Base-by-base conservation (phyloP, 2,888 invertebrate genomes). In the Idaea aversata region DNA sequence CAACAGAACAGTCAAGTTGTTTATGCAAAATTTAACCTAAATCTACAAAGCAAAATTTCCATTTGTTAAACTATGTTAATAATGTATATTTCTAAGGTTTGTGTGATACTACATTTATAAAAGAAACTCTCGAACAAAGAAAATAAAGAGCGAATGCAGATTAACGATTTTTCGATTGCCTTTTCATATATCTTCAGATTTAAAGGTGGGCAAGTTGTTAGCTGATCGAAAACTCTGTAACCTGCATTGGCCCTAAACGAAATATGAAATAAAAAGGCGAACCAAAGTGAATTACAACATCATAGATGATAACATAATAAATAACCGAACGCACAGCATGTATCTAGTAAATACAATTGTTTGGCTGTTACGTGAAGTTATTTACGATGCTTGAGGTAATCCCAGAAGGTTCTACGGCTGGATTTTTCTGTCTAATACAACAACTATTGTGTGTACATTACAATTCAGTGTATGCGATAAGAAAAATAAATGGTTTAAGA, bases 241-340 rank as follows among this genome's bases (percentile, higher is more conserved):
- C 7, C 47, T 47, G 47, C 13, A 47, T 47, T 47, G 13, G 47
- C 47, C 10, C 47, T 47, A 47, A 7, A 47, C 47, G 13, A 47
- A 47, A 47, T 47, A 47, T 47, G 47, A 13, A 47, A 47, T 47
- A 47, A 47, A 47, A 47, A 47, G 47, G 47, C 47, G 47, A 47
- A 47, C 75, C 75, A 79, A 82, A 81, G 77, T 78, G 72, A 77
- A 78, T 79, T 75, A 81, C 81, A 79, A 82, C 80, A 82, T 80
- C 82, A 78, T 71, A 74, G 70, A 77, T 75, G 70, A 70, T 73
- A 70, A 72, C 71, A 74, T 72, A 73, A 70, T 75, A 77, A 73
- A 76, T 71, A 75, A 68, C 70, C 69, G 71, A 74, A 72, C 73
- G 67, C 67, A 77, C 69, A 72, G 65, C 69, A 69, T 72, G 65